Evolutionary conservation across 2,113 vertebrate species (phyloP).

Genomic region (Balaenoptera acutorostrata): DNA sequence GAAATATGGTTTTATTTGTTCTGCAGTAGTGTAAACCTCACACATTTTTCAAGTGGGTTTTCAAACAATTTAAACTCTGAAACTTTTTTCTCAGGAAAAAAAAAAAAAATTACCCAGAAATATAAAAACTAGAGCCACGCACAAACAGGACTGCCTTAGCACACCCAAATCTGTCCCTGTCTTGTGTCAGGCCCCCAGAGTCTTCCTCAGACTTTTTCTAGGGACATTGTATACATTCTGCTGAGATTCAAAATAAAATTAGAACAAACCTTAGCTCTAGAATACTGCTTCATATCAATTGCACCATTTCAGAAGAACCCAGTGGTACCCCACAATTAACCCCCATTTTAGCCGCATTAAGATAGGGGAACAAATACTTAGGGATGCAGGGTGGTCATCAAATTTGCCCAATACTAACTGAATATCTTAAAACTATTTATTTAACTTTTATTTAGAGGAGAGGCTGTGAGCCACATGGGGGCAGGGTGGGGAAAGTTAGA

Average conservation of each 20-base stretch:
- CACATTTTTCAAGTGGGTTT: not conserved
- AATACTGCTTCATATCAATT: not conserved
- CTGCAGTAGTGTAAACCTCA: not conserved
- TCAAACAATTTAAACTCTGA: not conserved
- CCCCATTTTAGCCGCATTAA: not conserved
- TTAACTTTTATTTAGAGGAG: not conserved
- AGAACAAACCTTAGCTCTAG: not conserved
- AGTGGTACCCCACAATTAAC: not conserved
- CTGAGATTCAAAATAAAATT: not conserved
- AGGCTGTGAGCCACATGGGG: not conserved
- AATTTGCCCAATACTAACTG: not conserved
- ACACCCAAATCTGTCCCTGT: not conserved
- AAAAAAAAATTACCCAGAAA: not conserved
- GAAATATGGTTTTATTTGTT: not conserved
- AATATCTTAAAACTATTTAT: not conserved
- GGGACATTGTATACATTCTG: not conserved
- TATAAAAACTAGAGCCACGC: not conserved
- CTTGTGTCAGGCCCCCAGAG: not conserved
- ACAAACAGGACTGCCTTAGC: not conserved
- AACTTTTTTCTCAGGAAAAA: not conserved
- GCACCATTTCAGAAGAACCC: not conserved
- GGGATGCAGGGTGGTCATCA: not conserved
- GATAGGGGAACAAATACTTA: not conserved
- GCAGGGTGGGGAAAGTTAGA: not conserved
- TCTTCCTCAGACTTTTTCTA: not conserved